Conservation (phyloP, 2,888 invertebrate species). For the Malthinus seriepunctatus region DNA sequence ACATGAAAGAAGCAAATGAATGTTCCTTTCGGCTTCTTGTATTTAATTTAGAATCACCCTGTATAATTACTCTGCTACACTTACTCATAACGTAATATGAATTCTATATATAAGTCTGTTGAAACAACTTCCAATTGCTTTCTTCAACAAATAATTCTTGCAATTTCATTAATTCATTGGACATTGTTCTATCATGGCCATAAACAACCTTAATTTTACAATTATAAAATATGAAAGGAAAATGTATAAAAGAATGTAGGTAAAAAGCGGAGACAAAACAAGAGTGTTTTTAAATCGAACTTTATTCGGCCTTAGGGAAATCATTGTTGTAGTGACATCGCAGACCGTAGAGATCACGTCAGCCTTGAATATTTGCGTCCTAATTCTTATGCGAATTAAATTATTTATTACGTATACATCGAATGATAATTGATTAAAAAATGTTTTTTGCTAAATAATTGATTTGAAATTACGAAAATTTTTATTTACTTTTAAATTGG, state of each 20-base stretch:
- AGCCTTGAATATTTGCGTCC: slow-evolving; percentile 40
- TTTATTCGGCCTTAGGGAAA: slow-evolving; percentile 55
- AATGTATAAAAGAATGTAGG: slow-evolving; percentile 17
- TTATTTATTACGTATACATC: slow-evolving; percentile 44
- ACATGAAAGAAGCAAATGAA: too few relatives aligned
- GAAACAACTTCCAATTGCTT: too few relatives aligned
- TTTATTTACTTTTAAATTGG: too few relatives aligned
- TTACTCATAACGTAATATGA: too few relatives aligned
- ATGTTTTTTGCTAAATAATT: neutral
- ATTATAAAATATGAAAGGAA: slow-evolving; percentile 10
- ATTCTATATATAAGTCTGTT: too few relatives aligned
- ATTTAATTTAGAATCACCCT: too few relatives aligned
- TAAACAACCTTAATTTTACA: neutral
- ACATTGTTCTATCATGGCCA: neutral
- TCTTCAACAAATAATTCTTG: too few relatives aligned
- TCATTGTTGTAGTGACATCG: slow-evolving; percentile 48
- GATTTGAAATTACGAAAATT: too few relatives aligned
- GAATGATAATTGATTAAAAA: neutral
- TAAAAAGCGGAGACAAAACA: slow-evolving; percentile 45
- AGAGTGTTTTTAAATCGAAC: slow-evolving; percentile 55
- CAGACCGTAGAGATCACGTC: slow-evolving; percentile 40
- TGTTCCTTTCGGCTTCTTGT: too few relatives aligned
- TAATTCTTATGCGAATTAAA: slow-evolving; percentile 47
- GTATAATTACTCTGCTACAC: too few relatives aligned
- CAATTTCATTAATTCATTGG: too few relatives aligned